Evolutionary conservation across 2,797 vertebrate species (phyloP), one percentile per base, ranked within the genome.

Genomic region (Sylvilagus floridanus): DNA sequence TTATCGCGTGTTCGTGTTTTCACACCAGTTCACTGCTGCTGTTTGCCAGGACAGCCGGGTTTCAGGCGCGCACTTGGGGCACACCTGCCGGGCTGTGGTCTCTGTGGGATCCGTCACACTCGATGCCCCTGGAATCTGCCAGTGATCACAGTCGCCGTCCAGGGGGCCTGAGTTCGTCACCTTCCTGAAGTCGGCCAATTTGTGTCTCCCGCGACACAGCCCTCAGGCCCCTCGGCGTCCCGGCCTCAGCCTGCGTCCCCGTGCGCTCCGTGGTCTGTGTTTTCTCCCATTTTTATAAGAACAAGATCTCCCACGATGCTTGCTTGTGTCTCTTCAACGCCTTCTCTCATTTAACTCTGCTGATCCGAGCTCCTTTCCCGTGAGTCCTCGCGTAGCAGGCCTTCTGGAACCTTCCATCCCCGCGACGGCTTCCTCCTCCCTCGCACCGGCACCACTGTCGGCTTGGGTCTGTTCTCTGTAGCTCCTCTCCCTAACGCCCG

Each of bases 341-440:
- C 30, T 9, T 79, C 30, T 28, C 17, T 69, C 28, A 16, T 35
- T 75, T 37, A 65, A 71, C 50, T 26, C 7, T 32, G 14, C 30
- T 28, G 21, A n/a, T 28, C 42, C 8, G n/a, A 69, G 50, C 42
- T 22, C 1, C 1, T 62, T 83, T 47, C 32, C 2, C 12, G 10
- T 13, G n/a, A 7, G 19, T 8, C 26, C 47, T 54, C 9, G 32
- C 32, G 5, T 2, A 3, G 26, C 16, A 7, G 32, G 57, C 4
- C n/a, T 60, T 72, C 52, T 7, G 21, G 1, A 28, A 2, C 12
- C 24, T 32, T 17, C 5, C 0, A 3, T 50, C 17, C 42, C 42
- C 7, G 26, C 21, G 78, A 26, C 1, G 1, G 6, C 14, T 9
- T 30, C 54, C 42, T 22, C n/a, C 8, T 0, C 17, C 16, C 13